phyloP scores from a whole-genome alignment of 1,140 invertebrate species.

The Riptortus pedestris region DNA sequence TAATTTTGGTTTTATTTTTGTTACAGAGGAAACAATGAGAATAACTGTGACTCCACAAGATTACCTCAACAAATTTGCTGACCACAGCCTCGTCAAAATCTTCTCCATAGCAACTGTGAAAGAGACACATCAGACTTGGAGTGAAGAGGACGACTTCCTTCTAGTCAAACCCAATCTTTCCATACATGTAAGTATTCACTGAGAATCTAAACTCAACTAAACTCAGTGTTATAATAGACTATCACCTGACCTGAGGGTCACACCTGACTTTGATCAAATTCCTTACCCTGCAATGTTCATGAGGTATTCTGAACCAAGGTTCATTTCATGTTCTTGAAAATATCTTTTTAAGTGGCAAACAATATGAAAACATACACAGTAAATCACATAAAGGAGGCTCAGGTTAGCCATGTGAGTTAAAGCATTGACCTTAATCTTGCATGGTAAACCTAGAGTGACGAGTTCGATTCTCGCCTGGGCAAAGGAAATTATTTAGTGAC shows the following conservation, averaged over 20 bases:
- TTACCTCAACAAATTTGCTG: conserved; percentile 47
- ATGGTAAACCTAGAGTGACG: no score
- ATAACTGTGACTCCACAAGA: conserved; percentile 21
- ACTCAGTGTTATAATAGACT: background rate
- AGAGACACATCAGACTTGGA: conserved; percentile 57
- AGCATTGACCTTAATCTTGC: no score
- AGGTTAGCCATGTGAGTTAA: no score
- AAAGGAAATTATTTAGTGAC: no score
- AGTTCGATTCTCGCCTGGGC: no score
- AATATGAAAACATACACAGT: no score
- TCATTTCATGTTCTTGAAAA: no score
- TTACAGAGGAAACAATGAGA: conserved; percentile 25
- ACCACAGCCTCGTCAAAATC: conserved; percentile 56
- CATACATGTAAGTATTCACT: conserved; percentile 39
- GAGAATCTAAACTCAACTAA: background rate
- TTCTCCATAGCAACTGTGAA: conserved; percentile 53
- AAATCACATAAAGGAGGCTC: no score
- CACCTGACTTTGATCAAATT: background rate
- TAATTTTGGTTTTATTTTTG: no score
- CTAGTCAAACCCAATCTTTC: conserved; percentile 50
- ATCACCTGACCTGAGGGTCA: background rate
- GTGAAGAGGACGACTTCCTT: conserved; percentile 57
- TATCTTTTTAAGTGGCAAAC: no score
- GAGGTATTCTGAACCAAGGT: background rate
- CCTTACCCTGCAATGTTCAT: no score